Evolutionary conservation across 1,140 invertebrate species (phyloP).

Genomic region (Drosophila prosaltans): DNA sequence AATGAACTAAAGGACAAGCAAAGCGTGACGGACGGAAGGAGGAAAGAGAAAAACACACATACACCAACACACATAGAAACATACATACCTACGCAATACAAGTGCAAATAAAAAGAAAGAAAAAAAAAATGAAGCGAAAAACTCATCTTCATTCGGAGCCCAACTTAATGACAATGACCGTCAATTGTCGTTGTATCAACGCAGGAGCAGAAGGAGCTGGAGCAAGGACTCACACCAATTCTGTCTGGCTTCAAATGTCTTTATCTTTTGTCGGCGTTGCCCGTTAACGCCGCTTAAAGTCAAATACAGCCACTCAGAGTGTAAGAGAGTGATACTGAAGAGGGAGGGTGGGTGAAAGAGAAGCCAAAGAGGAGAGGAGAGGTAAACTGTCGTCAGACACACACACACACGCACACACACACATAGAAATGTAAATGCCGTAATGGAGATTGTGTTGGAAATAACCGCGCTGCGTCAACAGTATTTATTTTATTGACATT

Average conservation of each 20-base stretch:
- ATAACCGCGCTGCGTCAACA: constrained; percentile 81
- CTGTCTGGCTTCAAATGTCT: constrained; percentile 76
- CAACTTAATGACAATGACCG: constrained; percentile 77
- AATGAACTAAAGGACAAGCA: constrained; percentile 55
- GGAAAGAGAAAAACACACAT: constrained; percentile 21
- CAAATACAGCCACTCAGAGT: constrained; percentile 74
- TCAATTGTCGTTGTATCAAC: constrained; percentile 65
- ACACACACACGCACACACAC: constrained; percentile 36
- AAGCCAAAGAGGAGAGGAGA: neutral
- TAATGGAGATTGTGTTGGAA: constrained; percentile 80
- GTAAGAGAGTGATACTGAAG: constrained; percentile 56
- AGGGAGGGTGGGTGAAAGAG: neutral
- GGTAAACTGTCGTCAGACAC: constrained; percentile 12
- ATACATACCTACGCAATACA: constrained; percentile 22
- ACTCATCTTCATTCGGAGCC: constrained; percentile 70
- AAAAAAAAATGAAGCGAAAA: constrained; percentile 40
- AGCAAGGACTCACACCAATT: constrained; percentile 13
- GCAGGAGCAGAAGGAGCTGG: constrained; percentile 17
- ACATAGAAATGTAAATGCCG: constrained; percentile 69
- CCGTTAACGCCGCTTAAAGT: constrained; percentile 75
- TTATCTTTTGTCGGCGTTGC: constrained; percentile 62
- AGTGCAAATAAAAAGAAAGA: constrained; percentile 35
- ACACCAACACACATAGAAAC: too few relatives aligned
- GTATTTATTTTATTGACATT: constrained; percentile 81
- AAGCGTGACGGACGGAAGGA: constrained; percentile 37